Percentiles rank a stretch among this genome's conserved stretches.
Conservation (phyloP, 2,797 vertebrate genomes). For the Arctocebus calabarensis region DNA sequence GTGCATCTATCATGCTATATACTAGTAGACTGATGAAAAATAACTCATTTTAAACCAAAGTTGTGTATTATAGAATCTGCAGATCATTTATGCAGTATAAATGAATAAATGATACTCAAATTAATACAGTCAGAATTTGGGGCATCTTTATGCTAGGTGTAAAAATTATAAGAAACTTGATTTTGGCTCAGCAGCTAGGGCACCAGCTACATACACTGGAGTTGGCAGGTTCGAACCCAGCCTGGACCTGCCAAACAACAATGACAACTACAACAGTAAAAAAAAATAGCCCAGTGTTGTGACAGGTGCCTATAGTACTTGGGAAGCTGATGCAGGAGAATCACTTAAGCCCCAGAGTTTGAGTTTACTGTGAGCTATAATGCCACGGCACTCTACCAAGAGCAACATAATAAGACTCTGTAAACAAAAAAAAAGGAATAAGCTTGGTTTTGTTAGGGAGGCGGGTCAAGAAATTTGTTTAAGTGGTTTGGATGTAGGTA, state of each 20-base stretch:
- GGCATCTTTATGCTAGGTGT: neutral
- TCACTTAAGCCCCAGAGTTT: no score
- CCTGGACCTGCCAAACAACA: no score
- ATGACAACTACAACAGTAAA: no score
- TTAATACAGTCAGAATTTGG: neutral
- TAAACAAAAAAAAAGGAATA: no score
- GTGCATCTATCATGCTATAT: rapidly evolving
- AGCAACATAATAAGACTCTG: no score
- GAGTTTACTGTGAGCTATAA: no score
- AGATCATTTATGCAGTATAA: neutral
- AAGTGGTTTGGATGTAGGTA: neutral
- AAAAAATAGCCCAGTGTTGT: no score
- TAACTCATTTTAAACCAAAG: neutral
- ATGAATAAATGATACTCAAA: neutral
- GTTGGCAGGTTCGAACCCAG: no score
- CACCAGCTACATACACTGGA: no score
- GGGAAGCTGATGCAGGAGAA: no score
- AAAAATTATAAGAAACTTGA: neutral
- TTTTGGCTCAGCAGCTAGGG: neutral
- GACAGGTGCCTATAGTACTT: no score
- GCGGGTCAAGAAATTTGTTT: neutral
- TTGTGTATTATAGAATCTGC: neutral
- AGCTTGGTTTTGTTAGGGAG: neutral
- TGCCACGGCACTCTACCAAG: no score
- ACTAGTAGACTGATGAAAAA: neutral